Conservation (phyloP, 2,797 vertebrate genomes). For the Lophotriccus pileatus region DNA sequence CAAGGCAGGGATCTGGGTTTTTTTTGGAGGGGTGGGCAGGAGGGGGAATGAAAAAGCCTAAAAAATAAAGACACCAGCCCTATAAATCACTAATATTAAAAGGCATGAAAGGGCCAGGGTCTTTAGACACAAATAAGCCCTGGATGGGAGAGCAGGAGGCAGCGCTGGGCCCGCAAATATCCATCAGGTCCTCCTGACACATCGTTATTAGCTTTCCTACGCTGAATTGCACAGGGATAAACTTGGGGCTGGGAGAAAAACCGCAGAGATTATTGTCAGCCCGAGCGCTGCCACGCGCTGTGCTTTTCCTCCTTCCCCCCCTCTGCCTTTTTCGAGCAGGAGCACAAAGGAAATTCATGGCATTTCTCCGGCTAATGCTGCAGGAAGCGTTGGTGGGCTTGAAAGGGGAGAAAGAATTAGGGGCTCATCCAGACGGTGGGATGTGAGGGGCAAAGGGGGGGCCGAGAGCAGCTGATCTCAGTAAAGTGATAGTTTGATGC, state of each 20-base stretch:
- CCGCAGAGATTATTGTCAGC: constrained; percentile 52
- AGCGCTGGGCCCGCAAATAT: constrained; percentile 21
- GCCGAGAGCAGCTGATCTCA: constrained; percentile 31
- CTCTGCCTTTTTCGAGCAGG: not conserved
- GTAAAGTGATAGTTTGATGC: constrained; percentile 42
- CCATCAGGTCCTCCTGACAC: constrained; percentile 61
- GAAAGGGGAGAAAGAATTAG: constrained; percentile 50
- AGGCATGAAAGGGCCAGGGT: not conserved
- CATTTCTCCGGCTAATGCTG: constrained; percentile 35
- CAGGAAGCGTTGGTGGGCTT: constrained; percentile 44
- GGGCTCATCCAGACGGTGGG: constrained; percentile 43
- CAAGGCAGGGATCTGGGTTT: not conserved
- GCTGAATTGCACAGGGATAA: constrained; percentile 70
- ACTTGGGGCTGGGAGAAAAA: constrained; percentile 65
- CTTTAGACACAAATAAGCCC: not conserved
- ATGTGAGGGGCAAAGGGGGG: not conserved
- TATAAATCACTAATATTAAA: constrained; percentile 26
- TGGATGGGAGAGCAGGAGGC: constrained; percentile 6
- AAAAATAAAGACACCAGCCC: not conserved
- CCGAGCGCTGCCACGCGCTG: constrained; percentile 12
- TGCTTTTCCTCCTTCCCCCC: not conserved
- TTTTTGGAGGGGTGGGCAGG: not conserved
- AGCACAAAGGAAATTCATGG: constrained; percentile 48
- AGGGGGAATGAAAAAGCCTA: not conserved
- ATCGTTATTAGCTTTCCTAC: constrained; percentile 65